phyloP scores from a whole-genome alignment of 2,888 invertebrate species.

The Mesochorus sp. region DNA sequence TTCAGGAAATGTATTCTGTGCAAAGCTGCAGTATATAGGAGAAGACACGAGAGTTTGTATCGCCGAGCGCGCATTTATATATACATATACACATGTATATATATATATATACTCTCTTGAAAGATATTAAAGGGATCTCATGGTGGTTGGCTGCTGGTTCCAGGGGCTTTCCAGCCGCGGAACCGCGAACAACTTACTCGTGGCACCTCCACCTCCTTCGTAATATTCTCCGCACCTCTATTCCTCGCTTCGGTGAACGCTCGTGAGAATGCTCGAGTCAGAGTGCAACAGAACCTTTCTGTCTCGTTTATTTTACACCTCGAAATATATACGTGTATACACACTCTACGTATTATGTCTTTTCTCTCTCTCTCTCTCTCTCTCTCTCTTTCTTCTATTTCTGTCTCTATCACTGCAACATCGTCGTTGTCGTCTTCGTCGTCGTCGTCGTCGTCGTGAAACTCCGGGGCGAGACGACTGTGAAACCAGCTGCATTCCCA shows the following conservation, averaged over 20 bases:
- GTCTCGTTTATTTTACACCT: slow-evolving; percentile 42
- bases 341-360: not conserved
- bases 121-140: slow-evolving; percentile 75
- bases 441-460: slow-evolving; percentile 41
- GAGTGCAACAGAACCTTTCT: slow-evolving; percentile 22
- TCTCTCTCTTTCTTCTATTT: not conserved
- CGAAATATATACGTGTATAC: too few relatives aligned
- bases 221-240: not conserved
- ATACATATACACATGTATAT: too few relatives aligned
- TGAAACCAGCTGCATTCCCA: slow-evolving; percentile 81
- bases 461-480: slow-evolving; percentile 75
- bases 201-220: slow-evolving; percentile 36
- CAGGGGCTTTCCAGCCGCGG: slow-evolving; percentile 70
- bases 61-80: too few relatives aligned
- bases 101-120: slow-evolving; percentile 65
- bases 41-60: too few relatives aligned
- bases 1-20: slow-evolving; percentile 14
- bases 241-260: slow-evolving; percentile 32
- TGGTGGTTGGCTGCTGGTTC: slow-evolving; percentile 61
- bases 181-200: slow-evolving; percentile 79
- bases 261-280: slow-evolving; percentile 37
- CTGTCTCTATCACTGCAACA: slow-evolving; percentile 28
- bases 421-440: slow-evolving; percentile 30
- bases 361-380: not conserved
- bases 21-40: not conserved